Conservation (phyloP, 2,888 invertebrate species). For the Prostheceraeus crozeri region DNA sequence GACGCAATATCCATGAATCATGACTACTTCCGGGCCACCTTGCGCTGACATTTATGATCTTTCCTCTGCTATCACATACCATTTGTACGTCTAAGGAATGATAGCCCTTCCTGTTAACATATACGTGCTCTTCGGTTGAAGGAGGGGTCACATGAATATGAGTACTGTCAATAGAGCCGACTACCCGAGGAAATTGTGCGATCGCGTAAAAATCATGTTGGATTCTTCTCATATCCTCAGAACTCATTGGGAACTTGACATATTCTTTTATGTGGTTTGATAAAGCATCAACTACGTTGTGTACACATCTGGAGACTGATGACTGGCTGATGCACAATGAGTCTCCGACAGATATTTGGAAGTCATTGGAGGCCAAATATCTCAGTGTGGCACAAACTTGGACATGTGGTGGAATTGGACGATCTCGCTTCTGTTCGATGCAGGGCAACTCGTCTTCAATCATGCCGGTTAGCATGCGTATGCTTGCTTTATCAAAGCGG, state of each 20-base stretch:
- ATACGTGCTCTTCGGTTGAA: conserved; percentile 35
- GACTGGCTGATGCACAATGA: too few relatives aligned
- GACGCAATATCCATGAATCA: conserved; percentile 42
- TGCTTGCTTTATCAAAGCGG: too few relatives aligned
- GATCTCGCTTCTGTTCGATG: too few relatives aligned
- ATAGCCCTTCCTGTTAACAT: conserved; percentile 41
- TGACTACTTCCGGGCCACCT: conserved; percentile 43
- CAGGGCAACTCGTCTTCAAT: too few relatives aligned
- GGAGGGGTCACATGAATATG: conserved; percentile 42
- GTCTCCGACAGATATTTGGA: too few relatives aligned
- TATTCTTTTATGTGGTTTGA: conserved; percentile 22
- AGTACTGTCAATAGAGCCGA: conserved; percentile 43
- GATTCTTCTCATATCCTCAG: neutral
- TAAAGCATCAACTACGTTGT: neutral
- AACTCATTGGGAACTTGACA: conserved; percentile 27
- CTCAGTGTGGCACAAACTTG: too few relatives aligned
- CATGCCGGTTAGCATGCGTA: too few relatives aligned
- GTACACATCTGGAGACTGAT: neutral
- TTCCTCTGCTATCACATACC: conserved; percentile 36
- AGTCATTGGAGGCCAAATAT: too few relatives aligned
- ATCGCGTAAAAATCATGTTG: conserved; percentile 33
- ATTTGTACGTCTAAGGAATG: conserved; percentile 44
- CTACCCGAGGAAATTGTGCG: conserved; percentile 41
- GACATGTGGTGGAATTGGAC: too few relatives aligned
- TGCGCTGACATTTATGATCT: conserved; percentile 40